A percentile compares a stretch with the other conserved stretches of the same genome.
These are phyloP conservation scores for Temnothorax unifasciatus DNA, from an alignment of 2,888 invertebrate species.

Conservation along the genomic window DNA sequence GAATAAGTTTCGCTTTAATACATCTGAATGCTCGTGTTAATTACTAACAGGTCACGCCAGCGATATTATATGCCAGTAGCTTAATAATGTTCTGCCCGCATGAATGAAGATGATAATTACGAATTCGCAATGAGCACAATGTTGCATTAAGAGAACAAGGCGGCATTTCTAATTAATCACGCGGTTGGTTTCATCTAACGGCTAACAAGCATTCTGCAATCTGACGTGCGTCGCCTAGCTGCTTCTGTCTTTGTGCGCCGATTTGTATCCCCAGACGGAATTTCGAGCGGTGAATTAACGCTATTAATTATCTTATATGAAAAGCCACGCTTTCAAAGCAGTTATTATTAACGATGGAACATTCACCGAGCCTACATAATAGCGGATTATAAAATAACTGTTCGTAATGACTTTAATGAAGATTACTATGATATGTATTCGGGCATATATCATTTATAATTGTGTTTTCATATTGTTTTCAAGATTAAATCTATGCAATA, in stretches of 20 bases:
- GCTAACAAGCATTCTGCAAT: constrained; percentile 34
- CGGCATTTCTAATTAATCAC: constrained; percentile 39
- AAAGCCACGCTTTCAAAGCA: constrained; percentile 9
- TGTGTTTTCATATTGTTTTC: neutral
- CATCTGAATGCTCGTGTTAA: constrained; percentile 4
- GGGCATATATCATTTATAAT: neutral
- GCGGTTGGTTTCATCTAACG: constrained; percentile 28
- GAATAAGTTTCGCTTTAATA: constrained; percentile 1
- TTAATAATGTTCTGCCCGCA: constrained; percentile 24
- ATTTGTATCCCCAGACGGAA: constrained; percentile 27
- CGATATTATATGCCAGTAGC: neutral
- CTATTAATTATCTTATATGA: constrained; percentile 16
- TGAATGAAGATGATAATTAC: constrained; percentile 12
- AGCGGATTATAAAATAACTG: neutral
- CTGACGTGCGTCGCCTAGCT: neutral
- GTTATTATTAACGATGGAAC: constrained; percentile 8
- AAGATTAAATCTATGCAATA: neutral
- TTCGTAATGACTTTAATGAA: constrained; percentile 4
- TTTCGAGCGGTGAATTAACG: constrained; percentile 23
- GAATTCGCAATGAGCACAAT: neutral
- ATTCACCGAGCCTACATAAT: neutral
- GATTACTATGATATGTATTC: neutral
- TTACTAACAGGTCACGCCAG: neutral
- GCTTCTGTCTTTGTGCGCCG: constrained; percentile 26
- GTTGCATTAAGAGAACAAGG: constrained; percentile 14